Evolutionary conservation across 2,888 invertebrate species (phyloP).

Genomic region (Plusia festucae): DNA sequence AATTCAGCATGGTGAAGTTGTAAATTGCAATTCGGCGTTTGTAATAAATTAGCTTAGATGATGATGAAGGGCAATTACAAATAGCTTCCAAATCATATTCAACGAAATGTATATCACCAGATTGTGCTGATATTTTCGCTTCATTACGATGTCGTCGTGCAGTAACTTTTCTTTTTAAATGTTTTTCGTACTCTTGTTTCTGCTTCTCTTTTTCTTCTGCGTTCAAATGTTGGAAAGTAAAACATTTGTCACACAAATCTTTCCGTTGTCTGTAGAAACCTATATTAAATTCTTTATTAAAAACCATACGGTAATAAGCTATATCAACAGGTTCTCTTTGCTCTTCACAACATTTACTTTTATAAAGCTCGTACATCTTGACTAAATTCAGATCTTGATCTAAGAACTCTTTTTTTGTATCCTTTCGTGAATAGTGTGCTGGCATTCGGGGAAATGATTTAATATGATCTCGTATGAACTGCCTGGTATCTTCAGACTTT

Average conservation of each 20-base stretch:
- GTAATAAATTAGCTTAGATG: conserved; percentile 33
- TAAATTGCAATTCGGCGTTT: conserved; percentile 29
- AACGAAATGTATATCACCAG: conserved; percentile 22
- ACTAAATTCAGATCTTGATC: too few relatives aligned
- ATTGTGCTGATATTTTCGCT: conserved; percentile 35
- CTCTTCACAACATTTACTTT: conserved; percentile 23
- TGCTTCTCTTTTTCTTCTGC: conserved; percentile 34
- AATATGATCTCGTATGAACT: conserved; percentile 30
- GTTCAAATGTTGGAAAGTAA: conserved; percentile 27
- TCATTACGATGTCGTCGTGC: conserved; percentile 37
- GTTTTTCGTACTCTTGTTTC: conserved; percentile 27
- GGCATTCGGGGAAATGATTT: too few relatives aligned
- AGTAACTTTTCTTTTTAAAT: conserved; percentile 29
- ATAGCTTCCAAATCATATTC: conserved; percentile 27
- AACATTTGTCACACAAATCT: conserved; percentile 41
- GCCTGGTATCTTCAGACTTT: conserved; percentile 19
- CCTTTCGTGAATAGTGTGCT: too few relatives aligned
- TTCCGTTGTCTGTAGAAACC: conserved; percentile 38
- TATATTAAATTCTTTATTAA: conserved; percentile 42
- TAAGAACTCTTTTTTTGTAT: too few relatives aligned
- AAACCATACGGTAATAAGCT: conserved; percentile 26
- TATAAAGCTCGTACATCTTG: conserved; percentile 40
- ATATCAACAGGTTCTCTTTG: conserved; percentile 28
- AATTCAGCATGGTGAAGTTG: conserved; percentile 38
- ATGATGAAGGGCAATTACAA: conserved; percentile 32